Evolutionary conservation across 2,113 vertebrate species (phyloP).

Genomic region (Myanophis thanlyinensis): DNA sequence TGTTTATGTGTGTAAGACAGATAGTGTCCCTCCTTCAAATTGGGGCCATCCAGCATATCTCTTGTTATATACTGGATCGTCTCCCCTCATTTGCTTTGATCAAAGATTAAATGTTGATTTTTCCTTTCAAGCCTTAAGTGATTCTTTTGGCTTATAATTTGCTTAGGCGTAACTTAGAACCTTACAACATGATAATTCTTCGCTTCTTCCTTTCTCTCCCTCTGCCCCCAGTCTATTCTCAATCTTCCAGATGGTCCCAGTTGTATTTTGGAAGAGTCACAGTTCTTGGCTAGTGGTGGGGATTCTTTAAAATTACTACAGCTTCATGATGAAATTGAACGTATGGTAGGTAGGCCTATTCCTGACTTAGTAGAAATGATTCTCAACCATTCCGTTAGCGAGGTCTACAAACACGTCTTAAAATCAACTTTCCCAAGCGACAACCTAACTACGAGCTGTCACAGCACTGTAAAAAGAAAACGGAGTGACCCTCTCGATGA

Average conservation of each 20-base stretch:
- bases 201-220: conserved; percentile 13
- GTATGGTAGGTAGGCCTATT: conserved; percentile 67
- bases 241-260: conserved; percentile 65
- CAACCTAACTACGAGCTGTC: conserved; percentile 19
- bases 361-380: conserved; percentile 84
- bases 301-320: conserved; percentile 86
- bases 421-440: conserved; percentile 47
- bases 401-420: conserved; percentile 74
- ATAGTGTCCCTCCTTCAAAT: too few relatives aligned
- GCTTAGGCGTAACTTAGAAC: too few relatives aligned
- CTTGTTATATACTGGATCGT: too few relatives aligned
- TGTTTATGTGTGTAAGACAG: too few relatives aligned
- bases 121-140: too few relatives aligned
- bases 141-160: too few relatives aligned
- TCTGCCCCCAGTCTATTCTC: conserved; percentile 75
- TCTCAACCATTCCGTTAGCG: conserved; percentile 77
- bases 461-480: conserved; percentile 61
- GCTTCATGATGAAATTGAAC: conserved; percentile 79
- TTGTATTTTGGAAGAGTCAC: conserved; percentile 69
- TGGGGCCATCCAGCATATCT: too few relatives aligned
- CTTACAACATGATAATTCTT: not conserved
- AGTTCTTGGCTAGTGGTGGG: conserved; percentile 87
- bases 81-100: too few relatives aligned
- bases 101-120: too few relatives aligned
- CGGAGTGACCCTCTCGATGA: conserved; percentile 13